Conservation (phyloP, 2,888 invertebrate genomes). For the Chrysotoxum bicinctum region DNA sequence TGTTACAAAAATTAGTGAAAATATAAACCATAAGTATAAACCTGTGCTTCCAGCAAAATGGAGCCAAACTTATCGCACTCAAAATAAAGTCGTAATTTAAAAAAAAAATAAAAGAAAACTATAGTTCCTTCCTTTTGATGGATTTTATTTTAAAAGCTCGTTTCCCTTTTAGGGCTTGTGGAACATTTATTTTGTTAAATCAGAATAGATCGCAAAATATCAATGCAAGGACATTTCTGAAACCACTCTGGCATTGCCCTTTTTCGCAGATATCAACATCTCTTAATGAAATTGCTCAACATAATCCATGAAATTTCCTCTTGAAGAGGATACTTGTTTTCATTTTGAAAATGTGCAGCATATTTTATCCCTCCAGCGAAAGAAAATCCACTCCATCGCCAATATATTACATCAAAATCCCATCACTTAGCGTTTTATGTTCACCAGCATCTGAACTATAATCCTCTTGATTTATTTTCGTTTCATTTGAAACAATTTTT, state of each 20-base stretch:
- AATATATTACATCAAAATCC: conserved; percentile 47
- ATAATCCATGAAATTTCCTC: neutral
- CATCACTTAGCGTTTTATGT: conserved; percentile 51
- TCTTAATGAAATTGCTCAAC: neutral
- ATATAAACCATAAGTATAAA: too few relatives aligned
- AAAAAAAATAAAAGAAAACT: too few relatives aligned
- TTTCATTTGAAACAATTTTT: conserved; percentile 47
- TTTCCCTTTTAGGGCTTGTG: neutral
- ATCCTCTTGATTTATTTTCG: conserved; percentile 59
- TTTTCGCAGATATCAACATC: neutral
- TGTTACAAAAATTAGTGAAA: too few relatives aligned
- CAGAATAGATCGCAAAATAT: neutral
- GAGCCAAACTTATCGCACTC: too few relatives aligned
- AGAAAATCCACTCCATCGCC: conserved; percentile 15
- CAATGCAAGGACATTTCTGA: neutral
- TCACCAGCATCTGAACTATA: conserved; percentile 7
- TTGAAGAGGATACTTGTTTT: conserved; percentile 9
- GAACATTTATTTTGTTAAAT: neutral
- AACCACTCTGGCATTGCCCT: neutral
- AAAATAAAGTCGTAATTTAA: too few relatives aligned
- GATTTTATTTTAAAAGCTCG: too few relatives aligned
- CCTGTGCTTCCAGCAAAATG: too few relatives aligned
- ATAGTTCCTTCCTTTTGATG: too few relatives aligned
- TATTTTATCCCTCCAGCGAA: conserved; percentile 15
- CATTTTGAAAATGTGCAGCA: conserved; percentile 40